Conservation (phyloP, 2,113 vertebrate genomes). For the Ochotona curzoniae region DNA sequence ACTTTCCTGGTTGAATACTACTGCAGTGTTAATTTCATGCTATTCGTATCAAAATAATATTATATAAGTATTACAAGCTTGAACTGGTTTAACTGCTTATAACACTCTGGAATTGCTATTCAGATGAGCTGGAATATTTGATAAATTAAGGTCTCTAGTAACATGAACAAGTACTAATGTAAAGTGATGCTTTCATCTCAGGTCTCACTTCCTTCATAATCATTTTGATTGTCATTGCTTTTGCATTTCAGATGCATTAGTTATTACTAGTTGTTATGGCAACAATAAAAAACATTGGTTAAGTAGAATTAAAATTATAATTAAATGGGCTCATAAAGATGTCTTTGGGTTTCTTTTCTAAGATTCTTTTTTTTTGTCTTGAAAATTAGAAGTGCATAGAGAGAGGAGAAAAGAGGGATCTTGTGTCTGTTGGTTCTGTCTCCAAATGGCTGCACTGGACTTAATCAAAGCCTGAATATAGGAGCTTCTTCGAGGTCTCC, state of each 20-base stretch:
- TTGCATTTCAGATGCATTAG: not conserved
- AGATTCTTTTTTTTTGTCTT: no score
- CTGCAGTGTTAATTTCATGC: constrained; percentile 16
- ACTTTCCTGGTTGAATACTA: constrained; percentile 26
- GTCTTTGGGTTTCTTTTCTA: no score
- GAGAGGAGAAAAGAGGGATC: no score
- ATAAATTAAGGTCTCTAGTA: constrained; percentile 37
- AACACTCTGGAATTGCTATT: not conserved
- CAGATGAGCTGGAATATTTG: not conserved
- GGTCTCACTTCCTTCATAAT: not conserved
- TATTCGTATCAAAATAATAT: not conserved
- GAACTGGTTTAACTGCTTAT: not conserved
- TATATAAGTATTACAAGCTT: not conserved
- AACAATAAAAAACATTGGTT: not conserved
- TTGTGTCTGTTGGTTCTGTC: no score
- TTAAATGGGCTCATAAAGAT: not conserved
- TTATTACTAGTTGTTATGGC: not conserved
- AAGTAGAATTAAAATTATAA: constrained; percentile 29
- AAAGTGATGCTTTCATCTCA: not conserved
- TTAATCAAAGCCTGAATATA: no score
- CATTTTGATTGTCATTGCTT: not conserved
- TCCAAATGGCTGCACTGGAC: no score
- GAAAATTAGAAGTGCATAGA: no score
- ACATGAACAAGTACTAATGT: not conserved
- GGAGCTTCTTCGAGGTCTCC: no score